Evolutionary conservation across 53 echinoderm and acorn worm species (phyloP), one percentile per base, ranked within the genome.

Genomic region (Mesocentrotus franciscanus): DNA sequence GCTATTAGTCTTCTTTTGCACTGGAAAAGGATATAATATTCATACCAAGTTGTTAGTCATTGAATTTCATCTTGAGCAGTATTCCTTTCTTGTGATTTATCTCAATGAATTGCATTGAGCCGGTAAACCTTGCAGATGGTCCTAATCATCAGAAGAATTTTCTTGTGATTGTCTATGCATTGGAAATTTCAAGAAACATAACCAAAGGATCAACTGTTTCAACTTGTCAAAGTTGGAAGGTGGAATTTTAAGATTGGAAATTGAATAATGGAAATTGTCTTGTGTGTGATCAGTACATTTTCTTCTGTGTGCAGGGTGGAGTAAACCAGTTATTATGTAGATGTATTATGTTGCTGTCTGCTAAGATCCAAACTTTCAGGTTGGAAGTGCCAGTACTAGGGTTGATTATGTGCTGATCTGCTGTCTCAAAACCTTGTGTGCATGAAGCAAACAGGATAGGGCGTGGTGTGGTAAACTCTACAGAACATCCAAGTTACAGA

Each of bases 41-140:
- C 36, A 81, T 81, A 8, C 81, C 81, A 39, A 39, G 22, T 81
- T 81, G 81, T 81, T 8, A 18, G 9, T 42, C 17, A 15, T 81
- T 81, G 81, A 20, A 36, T 39, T 81, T 81, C 81, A 81, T 81
- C 81, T 74, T 39, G 36, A 49, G 30, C 72, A 72, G 30, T 74
- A 13, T 42, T 42, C 12, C 20, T 81, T 36, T 81, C 39, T 39
- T 17, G 62, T 61, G 62, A 9, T 61, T 16, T 1, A 61, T 61
- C 17, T 81, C 36, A 36, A 33, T 81, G 17, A 18, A 42, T 81
- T 81, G 33, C 76, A 14, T 30, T 33, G 20, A 20, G 42, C 36
- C 14, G 18, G 36, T 39, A 17, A 74, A 81, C 13, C 17, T 32
- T 12, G 11, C 30, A 76, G 20, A 16, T 81, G 13, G 30, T 78